A percentile compares a stretch with the other conserved stretches of the same genome.
These are phyloP conservation scores for Mimachlamys varia DNA, from an alignment of 2,888 invertebrate species.

Conservation along the genomic window DNA sequence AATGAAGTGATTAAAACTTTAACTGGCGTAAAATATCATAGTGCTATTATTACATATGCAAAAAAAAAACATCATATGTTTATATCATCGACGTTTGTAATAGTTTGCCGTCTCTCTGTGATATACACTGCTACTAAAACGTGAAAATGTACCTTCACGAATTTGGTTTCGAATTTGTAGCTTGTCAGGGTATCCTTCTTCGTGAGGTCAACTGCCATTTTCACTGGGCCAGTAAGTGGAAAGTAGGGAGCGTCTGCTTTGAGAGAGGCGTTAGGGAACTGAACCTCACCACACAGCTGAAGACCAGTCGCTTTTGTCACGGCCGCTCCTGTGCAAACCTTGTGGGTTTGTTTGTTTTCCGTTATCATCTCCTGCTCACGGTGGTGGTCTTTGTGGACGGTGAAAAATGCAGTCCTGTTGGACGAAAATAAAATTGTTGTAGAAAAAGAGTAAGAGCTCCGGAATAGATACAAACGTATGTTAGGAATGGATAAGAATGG, in stretches of 20 bases:
- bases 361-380: conserved; percentile 86
- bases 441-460: background rate
- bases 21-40: too few relatives aligned
- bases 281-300: conserved; percentile 91
- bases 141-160: conserved; percentile 41
- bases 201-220: conserved; percentile 64
- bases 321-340: conserved; percentile 75
- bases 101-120: too few relatives aligned
- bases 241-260: conserved; percentile 80
- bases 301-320: conserved; percentile 90
- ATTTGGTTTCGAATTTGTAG: conserved; percentile 73
- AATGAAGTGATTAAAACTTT: background rate
- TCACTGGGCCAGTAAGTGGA: conserved; percentile 76
- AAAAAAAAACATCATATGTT: too few relatives aligned
- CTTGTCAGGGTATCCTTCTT: conserved; percentile 76
- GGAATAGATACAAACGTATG: too few relatives aligned
- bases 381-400: conserved; percentile 82
- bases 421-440: conserved; percentile 37
- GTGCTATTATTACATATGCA: too few relatives aligned
- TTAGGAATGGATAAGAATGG: background rate
- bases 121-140: too few relatives aligned
- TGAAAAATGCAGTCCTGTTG: conserved; percentile 75
- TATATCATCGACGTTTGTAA: too few relatives aligned
- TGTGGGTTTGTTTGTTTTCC: conserved; percentile 84
- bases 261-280: conserved; percentile 86